Evolutionary conservation across 1,140 invertebrate genomes (phyloP), one percentile per base, ranked within the genome.

Genomic region (Calephelis nemesis): DNA sequence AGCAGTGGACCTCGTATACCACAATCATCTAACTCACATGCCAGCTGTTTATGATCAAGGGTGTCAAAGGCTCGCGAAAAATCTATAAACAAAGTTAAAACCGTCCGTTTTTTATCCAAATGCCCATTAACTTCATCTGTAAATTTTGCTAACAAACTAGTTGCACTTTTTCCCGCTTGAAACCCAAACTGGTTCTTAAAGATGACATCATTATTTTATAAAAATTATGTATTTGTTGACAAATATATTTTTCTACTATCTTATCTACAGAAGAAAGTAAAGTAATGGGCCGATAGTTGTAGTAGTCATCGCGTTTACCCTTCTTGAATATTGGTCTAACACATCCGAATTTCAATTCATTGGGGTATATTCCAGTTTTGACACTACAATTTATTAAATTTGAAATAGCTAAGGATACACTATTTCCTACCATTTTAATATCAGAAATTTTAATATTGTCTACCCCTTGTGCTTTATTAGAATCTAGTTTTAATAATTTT

Each of bases 181-280:
- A 45, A 77, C 5, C 72, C 68, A 64, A 73, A 74, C 42, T 79
- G 73, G 47, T 73, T 69, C 4, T 52, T 4, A 40, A 58, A 47
- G 45, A 76, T 72, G 11, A 82, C 52, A 12, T 73, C 30, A 47
- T 79, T 11, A 42, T 76, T 68, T 66, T 71, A 73, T 68, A 78
- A 66, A 75, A 78, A 7, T 47, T 62, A 58, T 78, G 69, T 15
- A 81, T 78, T 71, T 78, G 74, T 11, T 75, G 15, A 19, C 15
- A 19, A 19, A 19, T 19, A 19, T 19, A 19, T 19, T 19, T 19
- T 19, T 19, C 15, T 19, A 19, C 15, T 19, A 19, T 19, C 15
- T 19, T 19, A 19, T 19, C 15, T 19, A 19, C 1, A 19, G 15
- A 19, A 30, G 30, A 30, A 30, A 30, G 30, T 30, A 30, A 30